A percentile compares a stretch with the other conserved stretches of the same genome.
Evolutionary conservation across 2,888 invertebrate genomes (phyloP).

Genomic region (Scrobipalpa costella): DNA sequence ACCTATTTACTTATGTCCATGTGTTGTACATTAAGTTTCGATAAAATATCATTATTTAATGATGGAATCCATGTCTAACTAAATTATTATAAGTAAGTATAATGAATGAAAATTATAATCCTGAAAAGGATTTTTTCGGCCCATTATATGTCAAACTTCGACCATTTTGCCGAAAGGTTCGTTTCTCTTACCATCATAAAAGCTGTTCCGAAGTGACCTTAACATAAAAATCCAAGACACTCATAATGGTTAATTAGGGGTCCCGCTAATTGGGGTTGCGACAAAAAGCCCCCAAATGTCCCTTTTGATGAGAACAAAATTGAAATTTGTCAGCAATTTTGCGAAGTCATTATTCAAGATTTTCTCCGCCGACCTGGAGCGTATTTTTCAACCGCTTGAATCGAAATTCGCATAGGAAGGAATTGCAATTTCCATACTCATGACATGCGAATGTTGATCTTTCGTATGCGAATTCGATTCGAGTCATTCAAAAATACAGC

Average conservation of each 20-base stretch:
- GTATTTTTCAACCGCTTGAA: no score
- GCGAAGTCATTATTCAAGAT: slow-evolving; percentile 4
- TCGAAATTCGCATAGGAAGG: no score
- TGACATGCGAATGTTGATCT: no score
- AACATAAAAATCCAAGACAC: slow-evolving; percentile 14
- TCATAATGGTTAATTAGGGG: slow-evolving; percentile 18
- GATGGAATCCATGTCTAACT: no score
- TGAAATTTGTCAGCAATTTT: slow-evolving; percentile 6
- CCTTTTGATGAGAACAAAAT: slow-evolving; percentile 6
- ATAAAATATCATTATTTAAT: no score
- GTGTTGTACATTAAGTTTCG: no score
- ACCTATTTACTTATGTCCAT: no score
- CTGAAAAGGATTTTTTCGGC: background rate
- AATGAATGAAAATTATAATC: background rate
- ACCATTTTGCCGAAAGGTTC: background rate
- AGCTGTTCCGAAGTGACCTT: slow-evolving; percentile 1
- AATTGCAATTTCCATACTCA: no score
- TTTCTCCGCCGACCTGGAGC: slow-evolving; percentile 20
- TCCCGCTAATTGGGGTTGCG: slow-evolving; percentile 9
- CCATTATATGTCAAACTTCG: background rate
- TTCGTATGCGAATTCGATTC: no score
- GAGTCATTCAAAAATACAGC: no score
- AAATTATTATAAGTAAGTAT: background rate
- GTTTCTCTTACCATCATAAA: background rate
- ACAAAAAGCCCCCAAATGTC: slow-evolving; percentile 11